phyloP scores from a whole-genome alignment of 2,113 vertebrate genomes.

The Gopherus evgoodei region DNA sequence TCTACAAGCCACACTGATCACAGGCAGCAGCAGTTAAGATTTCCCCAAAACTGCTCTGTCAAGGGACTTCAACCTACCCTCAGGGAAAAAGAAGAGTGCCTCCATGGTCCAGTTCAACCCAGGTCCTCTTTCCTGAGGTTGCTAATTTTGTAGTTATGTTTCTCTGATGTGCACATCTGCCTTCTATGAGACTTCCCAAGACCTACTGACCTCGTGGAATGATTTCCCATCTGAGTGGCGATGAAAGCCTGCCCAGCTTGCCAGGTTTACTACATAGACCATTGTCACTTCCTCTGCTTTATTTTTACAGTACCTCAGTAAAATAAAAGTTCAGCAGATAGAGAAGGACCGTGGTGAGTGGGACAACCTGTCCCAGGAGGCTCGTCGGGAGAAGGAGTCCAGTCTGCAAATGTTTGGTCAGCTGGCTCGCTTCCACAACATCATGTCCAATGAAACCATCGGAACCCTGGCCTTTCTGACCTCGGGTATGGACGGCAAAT shows the following conservation, averaged over 20 bases:
- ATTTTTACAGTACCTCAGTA: constrained; percentile 92
- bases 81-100: neutral
- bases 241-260: neutral
- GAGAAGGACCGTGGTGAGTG: constrained; percentile 95
- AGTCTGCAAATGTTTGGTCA: constrained; percentile 98
- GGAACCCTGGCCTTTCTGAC: constrained; percentile 97
- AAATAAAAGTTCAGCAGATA: constrained; percentile 97
- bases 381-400: constrained; percentile 92
- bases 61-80: neutral
- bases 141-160: neutral
- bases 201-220: neutral
- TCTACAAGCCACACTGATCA: neutral
- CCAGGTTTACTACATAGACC: neutral
- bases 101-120: fast-evolving
- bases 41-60: neutral
- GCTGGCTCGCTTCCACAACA: constrained; percentile 98
- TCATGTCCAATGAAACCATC: constrained; percentile 99
- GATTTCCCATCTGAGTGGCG: neutral
- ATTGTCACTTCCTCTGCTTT: neutral
- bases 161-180: neutral
- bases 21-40: neutral
- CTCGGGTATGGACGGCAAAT: constrained; percentile 83
- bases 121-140: neutral
- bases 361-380: constrained; percentile 89
- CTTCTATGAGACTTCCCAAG: neutral